Evolutionary conservation across 2,113 vertebrate species (phyloP).

Genomic region (Rhinopithecus roxellana): DNA sequence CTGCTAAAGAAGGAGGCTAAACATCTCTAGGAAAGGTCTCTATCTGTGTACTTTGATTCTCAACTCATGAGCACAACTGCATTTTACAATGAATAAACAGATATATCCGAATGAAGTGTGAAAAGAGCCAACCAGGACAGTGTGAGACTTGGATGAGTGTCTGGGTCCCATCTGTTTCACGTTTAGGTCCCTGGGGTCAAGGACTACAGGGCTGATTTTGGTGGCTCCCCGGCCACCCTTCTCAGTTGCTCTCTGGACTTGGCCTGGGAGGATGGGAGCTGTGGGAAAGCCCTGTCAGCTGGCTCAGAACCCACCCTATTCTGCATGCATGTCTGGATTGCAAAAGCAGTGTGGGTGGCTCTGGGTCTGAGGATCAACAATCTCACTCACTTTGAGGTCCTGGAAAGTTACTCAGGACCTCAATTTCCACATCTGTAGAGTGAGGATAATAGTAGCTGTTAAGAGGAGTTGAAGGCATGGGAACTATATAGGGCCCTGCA

Average conservation of each 20-base stretch:
- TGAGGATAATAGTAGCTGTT: not conserved
- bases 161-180: constrained; percentile 68
- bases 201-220: not conserved
- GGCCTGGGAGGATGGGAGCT: not conserved
- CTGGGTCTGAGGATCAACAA: not conserved
- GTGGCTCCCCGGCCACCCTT: not conserved
- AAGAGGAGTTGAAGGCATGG: not conserved
- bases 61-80: constrained; percentile 32
- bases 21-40: constrained; percentile 48
- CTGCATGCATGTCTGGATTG: not conserved
- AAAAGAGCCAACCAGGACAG: constrained; percentile 48
- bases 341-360: not conserved
- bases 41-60: constrained; percentile 36
- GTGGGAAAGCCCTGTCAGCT: not conserved
- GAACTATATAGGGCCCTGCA: not conserved
- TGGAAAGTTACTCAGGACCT: not conserved
- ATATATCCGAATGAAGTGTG: constrained; percentile 73
- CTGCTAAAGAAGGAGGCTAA: constrained; percentile 11
- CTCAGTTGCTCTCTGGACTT: not conserved
- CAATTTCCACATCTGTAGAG: not conserved
- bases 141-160: constrained; percentile 64
- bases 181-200: constrained; percentile 54
- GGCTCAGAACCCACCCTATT: not conserved
- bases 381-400: not conserved
- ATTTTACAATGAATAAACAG: constrained; percentile 73